Base-by-base conservation (phyloP, 2,797 vertebrate genomes). In the Xenops minutus region DNA sequence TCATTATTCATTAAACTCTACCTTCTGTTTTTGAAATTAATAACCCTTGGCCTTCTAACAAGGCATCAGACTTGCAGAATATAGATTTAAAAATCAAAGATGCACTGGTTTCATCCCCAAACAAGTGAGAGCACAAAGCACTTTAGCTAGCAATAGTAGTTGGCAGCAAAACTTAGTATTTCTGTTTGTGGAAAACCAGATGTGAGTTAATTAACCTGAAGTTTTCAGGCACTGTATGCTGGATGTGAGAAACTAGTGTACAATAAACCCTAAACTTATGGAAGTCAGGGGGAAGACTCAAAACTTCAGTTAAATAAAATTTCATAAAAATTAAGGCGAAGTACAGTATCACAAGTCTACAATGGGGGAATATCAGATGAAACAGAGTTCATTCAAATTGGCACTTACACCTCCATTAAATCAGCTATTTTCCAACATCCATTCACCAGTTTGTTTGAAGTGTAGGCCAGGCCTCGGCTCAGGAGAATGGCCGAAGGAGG, bases 1-100 rank as follows among this genome's bases (percentile, higher is more conserved):
- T 96, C 95, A 95, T 97, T 96, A 96, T 85, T 96, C 87, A 96
- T 96, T 96, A 92, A 95, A 96, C 82, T 94, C 71, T 96, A 93
- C 93, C 94, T 96, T 96, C 95, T 96, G 94, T 76, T 92, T 96
- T 93, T 95, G 88, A 95, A 96, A 97, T 97, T 90, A 97, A 97
- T 95, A 95, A 96, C 71, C 37, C 68, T 88, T 95, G 95, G 89
- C 90, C 85, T 95, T 93, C 76, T 96, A 95, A 92, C 92, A 94
- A 93, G 93, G 74, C 75, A 91, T 93, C 82, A 63, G 58, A 59
- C 64, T 32, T 90, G 54, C 56, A 85, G 88, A 90, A 87, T 73
- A 92, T 48, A 86, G 94, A 52, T 62, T 85, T 85, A 64, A 88
- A 90, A 96, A 83, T 94, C 89, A 92, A 89, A 85, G 94, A 93